Percentiles rank a stretch among this genome's conserved stretches.
These are phyloP conservation scores for Belgica antarctica DNA, from an alignment of 2,888 invertebrate genomes.

Conservation along the genomic window DNA sequence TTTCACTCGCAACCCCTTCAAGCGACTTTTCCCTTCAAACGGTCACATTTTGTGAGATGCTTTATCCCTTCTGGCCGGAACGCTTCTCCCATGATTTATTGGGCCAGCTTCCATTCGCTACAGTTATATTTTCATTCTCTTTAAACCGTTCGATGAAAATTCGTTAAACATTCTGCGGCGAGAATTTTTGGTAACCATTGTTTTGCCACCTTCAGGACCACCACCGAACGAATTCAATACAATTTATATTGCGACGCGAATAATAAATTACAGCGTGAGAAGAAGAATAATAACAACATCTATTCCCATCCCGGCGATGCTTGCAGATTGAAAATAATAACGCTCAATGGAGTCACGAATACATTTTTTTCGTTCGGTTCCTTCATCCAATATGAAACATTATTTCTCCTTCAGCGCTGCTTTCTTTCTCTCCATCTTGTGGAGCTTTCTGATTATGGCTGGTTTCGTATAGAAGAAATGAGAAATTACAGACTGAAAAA, in stretches of 20 bases:
- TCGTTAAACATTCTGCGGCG: background rate
- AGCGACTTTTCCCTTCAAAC: background rate
- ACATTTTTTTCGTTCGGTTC: background rate
- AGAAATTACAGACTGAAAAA: slow-evolving; percentile 43
- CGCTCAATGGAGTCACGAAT: slow-evolving; percentile 26
- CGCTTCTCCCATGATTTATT: background rate
- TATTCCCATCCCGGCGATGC: slow-evolving; percentile 3
- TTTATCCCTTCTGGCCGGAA: background rate
- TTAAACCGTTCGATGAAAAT: background rate
- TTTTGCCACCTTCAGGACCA: background rate
- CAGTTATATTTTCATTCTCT: background rate
- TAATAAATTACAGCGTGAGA: background rate
- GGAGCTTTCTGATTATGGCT: slow-evolving; percentile 17
- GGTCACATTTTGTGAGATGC: slow-evolving; percentile 1
- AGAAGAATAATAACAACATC: background rate
- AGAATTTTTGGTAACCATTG: background rate
- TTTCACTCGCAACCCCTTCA: slow-evolving; percentile 16
- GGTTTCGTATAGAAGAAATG: slow-evolving; percentile 34
- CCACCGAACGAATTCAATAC: background rate
- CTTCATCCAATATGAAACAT: background rate
- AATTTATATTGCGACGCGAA: slow-evolving; percentile 18
- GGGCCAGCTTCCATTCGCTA: background rate
- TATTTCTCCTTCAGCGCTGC: slow-evolving; percentile 19
- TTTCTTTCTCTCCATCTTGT: background rate
- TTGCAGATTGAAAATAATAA: slow-evolving; percentile 29